Percentiles rank a stretch among this genome's conserved stretches.
These are phyloP conservation scores for Cacatua alba DNA, from an alignment of 2,113 vertebrate genomes.

Conservation along the genomic window DNA sequence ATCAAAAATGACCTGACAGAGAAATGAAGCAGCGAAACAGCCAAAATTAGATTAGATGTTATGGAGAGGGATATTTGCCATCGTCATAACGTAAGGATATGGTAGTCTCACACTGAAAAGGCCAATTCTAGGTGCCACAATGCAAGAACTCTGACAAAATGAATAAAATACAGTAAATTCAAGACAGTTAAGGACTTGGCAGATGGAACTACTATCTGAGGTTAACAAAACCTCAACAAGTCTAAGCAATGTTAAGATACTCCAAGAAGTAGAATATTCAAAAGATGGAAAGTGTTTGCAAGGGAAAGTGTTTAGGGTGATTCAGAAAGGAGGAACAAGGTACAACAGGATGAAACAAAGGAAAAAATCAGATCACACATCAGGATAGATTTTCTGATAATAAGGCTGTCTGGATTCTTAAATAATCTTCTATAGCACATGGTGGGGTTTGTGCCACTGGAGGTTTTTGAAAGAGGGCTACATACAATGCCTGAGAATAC, in stretches of 20 bases:
- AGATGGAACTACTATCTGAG: background rate
- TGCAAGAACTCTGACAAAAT: background rate
- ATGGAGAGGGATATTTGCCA: background rate
- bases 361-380: background rate
- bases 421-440: background rate
- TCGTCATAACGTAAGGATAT: background rate
- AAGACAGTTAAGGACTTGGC: background rate
- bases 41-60: background rate
- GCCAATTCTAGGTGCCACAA: background rate
- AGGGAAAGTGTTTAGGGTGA: background rate
- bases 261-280: background rate
- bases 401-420: background rate
- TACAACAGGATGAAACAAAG: background rate
- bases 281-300: slow-evolving; percentile 21
- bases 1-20: background rate
- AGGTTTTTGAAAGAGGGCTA: slow-evolving; percentile 7
- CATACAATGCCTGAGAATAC: background rate
- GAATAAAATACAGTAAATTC: background rate
- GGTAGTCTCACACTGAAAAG: background rate
- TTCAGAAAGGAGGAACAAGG: background rate
- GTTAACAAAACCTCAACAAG: slow-evolving; percentile 33
- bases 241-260: background rate
- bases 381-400: background rate
- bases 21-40: background rate
- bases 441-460: background rate